Base-by-base conservation (phyloP, 2,888 invertebrate genomes). In the Scaptomyza reducta region DNA sequence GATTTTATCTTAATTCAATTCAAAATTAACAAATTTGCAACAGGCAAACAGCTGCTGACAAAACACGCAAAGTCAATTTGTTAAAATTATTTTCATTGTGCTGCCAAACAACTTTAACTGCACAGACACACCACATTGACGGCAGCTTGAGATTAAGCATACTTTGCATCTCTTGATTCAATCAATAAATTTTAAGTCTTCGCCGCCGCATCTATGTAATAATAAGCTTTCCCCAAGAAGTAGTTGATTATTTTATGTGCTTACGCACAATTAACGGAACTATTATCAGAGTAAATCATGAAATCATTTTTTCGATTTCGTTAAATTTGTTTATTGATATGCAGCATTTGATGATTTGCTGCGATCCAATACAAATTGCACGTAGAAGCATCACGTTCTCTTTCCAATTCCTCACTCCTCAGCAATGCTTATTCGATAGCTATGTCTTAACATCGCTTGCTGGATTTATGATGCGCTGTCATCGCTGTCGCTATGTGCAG, bases 1-100 rank as follows among this genome's bases (percentile, higher is more conserved):
- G 88, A 88, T 89, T 88, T 84, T 65, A 85, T 87, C 87, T 85
- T 85, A 87, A 89, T 85, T 89, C 84, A 80, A 77, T 75, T 80
- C 72, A 78, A 81, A 89, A 90, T 90, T 89, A 89, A 85, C 86
- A 89, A 86, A 89, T 88, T 82, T 77, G 65, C 73, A 61, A 76
- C 59, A 65, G 70, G 69, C 70, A 85, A 78, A 87, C 82, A 81
- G 56, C 75, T 70, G 65, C 77, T 85, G 83, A 77, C 71, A 82
- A 70, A 85, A 77, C 82, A 75, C 58, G 62, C 60, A 73, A 84
- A 85, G 75, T 87, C 75, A 87, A 85, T 87, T 87, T 82, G 73
- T 63, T 63, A 49, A 47, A 44, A 50, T 60, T 35, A 56, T 55
- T 72, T 58, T 55, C 57, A 68, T 51, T 62, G 53, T 54, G 50